Percentiles rank a stretch among this genome's conserved stretches.
phyloP scores from a whole-genome alignment of 37 sponge, comb jelly and placozoan genomes.

The Cliona cf. orientalis region DNA sequence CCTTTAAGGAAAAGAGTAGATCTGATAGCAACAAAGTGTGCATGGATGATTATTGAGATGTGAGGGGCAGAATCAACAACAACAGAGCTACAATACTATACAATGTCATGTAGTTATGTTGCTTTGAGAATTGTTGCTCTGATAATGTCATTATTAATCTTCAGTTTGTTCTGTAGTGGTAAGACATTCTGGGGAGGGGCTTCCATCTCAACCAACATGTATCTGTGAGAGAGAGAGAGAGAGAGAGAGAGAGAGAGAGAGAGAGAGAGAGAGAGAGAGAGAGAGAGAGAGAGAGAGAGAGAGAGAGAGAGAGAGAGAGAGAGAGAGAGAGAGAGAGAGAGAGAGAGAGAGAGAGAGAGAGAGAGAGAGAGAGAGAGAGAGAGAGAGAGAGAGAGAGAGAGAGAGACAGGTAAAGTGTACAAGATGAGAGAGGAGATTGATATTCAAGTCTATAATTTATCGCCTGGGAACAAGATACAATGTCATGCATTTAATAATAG shows the following conservation, averaged over 20 bases:
- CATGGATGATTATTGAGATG: background rate
- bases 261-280: slow-evolving; percentile 26
- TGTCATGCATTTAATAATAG: too few species aligned
- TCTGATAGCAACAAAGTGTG: too few species aligned
- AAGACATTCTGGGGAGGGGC: slow-evolving; percentile 23
- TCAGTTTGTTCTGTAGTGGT: slow-evolving; percentile 12
- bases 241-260: too few species aligned
- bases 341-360: slow-evolving; percentile 26
- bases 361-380: slow-evolving; percentile 26
- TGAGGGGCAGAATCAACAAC: background rate
- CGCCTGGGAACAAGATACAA: too few species aligned
- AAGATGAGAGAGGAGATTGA: background rate
- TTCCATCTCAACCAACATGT: slow-evolving; percentile 33
- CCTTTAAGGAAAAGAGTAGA: too few species aligned
- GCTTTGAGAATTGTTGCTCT: slow-evolving; percentile 40
- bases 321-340: slow-evolving; percentile 17
- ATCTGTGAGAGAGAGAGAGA: slow-evolving; percentile 16
- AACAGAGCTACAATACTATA: too few species aligned
- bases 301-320: slow-evolving; percentile 25
- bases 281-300: slow-evolving; percentile 23
- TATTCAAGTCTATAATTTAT: too few species aligned
- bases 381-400: slow-evolving; percentile 21
- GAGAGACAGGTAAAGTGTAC: too few species aligned
- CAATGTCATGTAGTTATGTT: too few species aligned
- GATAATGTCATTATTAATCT: slow-evolving; percentile 24